phyloP scores from a whole-genome alignment of 2,888 invertebrate species.

The Penaeus monodon region DNA sequence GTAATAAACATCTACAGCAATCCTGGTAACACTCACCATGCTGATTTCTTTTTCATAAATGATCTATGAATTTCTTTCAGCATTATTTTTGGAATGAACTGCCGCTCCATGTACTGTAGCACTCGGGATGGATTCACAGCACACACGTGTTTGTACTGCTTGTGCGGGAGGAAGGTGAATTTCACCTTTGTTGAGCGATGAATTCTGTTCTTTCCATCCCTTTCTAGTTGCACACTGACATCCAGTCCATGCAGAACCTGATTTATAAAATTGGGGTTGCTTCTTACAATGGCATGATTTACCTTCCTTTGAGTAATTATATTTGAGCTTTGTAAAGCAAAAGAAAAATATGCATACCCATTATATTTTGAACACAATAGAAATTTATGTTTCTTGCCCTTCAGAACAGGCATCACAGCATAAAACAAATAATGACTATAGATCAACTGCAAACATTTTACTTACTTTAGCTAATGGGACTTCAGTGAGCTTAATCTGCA shows the following conservation, averaged over 20 bases:
- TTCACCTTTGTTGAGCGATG: conserved; percentile 78
- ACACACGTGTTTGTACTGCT: conserved; percentile 81
- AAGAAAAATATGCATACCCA: too few species aligned
- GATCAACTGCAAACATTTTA: not conserved
- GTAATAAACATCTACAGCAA: too few species aligned
- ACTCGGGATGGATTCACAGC: conserved; percentile 79
- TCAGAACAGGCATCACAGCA: too few species aligned
- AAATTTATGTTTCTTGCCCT: too few species aligned
- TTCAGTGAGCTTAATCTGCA: conserved; percentile 81
- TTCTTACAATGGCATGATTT: too few species aligned
- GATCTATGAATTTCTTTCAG: conserved; percentile 67
- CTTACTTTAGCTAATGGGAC: conserved; percentile 83
- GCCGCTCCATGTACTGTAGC: conserved; percentile 80
- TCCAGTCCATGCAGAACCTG: conserved; percentile 28
- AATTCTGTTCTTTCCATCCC: conserved; percentile 67
- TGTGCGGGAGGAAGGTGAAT: conserved; percentile 81
- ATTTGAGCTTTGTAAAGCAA: too few species aligned
- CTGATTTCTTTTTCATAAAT: conserved; percentile 65
- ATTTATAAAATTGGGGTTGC: not conserved
- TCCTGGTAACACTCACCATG: conserved; percentile 3
- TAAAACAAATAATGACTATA: too few species aligned
- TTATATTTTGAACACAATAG: too few species aligned
- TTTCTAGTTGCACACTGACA: conserved; percentile 24
- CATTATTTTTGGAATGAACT: conserved; percentile 75
- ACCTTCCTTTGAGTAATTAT: too few species aligned